Evolutionary conservation across 2,888 invertebrate genomes (phyloP), one percentile per base, ranked within the genome.

Genomic region (Diarsia brunnea): DNA sequence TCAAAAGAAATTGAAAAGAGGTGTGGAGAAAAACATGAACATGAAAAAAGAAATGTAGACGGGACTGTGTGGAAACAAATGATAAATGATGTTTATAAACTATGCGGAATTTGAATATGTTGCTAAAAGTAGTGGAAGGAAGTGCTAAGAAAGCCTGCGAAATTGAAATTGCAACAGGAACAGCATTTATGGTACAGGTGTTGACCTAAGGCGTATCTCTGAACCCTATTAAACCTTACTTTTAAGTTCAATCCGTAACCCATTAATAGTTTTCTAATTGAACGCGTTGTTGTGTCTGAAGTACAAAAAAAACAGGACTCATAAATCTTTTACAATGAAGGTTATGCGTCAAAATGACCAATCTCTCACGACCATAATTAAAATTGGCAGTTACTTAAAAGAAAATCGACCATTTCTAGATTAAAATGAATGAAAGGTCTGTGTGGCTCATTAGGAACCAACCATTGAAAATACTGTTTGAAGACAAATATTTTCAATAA

Each of bases 401-500:
- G 5, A 4, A 58, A 65, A 73, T 38, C 16, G n/a, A n/a, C n/a
- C n/a, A 19, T 51, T 21, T 4, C 21, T 80, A 38, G 21, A 74
- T 64, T 60, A 51, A 38, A 24, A 64, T 10, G 64, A 11, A 60
- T 43, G 31, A 38, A 14, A 1, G 11, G 21, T 49, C 4, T 21
- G 21, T 24, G 66, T 3, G 10, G 16, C 61, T 81, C 55, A 67
- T 84, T 80, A 81, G 31, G 47, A 45, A 51, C 45, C 27, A 16
- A 53, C 55, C 24, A 27, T 69, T 69, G 45, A 16, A 47, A 51
- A 65, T 83, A 58, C 43, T 43, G 81, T 78, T 69, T 51, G 8
- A 65, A 49, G 49, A 53, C 43, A 64, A 73, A 82, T 71, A 77
- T 82, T 82, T 68, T 73, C 60, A 68, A 85, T 82, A 68, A 75